Conservation (phyloP, 2,797 vertebrate genomes). For the Lerista edwardsae region DNA sequence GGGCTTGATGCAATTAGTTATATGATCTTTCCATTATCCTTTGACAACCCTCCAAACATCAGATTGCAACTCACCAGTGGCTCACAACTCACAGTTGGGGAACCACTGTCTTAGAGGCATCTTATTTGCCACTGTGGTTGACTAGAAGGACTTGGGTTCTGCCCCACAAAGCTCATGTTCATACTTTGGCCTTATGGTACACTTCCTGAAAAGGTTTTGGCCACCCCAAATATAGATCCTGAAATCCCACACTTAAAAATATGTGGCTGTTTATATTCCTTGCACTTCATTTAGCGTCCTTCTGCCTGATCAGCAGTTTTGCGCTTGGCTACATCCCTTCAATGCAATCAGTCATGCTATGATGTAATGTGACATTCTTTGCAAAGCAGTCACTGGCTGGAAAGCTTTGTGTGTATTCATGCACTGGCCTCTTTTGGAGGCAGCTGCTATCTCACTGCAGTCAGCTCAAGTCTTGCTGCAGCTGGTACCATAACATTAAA, state of each 20-base stretch:
- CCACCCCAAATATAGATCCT: too few species aligned
- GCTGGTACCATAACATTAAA: not conserved
- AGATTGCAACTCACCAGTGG: too few species aligned
- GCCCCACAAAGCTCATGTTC: not conserved
- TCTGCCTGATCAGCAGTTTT: not conserved
- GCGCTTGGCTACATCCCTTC: not conserved
- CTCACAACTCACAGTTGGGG: too few species aligned
- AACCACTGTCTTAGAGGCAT: too few species aligned
- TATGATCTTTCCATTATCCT: too few species aligned
- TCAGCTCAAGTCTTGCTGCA: not conserved
- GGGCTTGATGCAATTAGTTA: too few species aligned
- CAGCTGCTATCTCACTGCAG: not conserved
- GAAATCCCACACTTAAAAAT: not conserved
- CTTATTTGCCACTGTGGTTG: not conserved
- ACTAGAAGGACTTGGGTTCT: not conserved
- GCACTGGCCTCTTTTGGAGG: not conserved
- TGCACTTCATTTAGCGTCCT: not conserved
- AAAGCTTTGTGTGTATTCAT: not conserved
- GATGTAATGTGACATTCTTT: not conserved
- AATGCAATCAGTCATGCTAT: not conserved
- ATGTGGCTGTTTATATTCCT: not conserved
- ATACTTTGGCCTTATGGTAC: not conserved
- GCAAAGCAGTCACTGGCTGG: not conserved
- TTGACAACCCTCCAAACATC: too few species aligned
- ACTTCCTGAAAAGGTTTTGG: too few species aligned